These are phyloP conservation scores for Hymenopus coronatus DNA, from an alignment of 2,888 invertebrate genomes.

Conservation along the genomic window DNA sequence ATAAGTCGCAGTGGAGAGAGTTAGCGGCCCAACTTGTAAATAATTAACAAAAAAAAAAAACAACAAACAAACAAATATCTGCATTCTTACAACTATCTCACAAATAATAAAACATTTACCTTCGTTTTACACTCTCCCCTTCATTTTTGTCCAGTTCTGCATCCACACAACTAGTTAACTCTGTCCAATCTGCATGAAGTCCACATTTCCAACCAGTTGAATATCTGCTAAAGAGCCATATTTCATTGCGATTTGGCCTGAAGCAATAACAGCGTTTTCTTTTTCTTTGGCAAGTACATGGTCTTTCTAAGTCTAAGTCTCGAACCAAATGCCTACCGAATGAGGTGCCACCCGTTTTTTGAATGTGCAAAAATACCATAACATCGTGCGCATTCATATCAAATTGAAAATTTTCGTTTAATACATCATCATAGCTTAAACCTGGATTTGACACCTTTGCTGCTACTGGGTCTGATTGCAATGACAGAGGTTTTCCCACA, in stretches of 20 bases:
- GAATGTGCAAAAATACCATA: slow-evolving; percentile 96
- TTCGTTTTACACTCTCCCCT: slow-evolving; percentile 71
- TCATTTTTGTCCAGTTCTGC: slow-evolving; percentile 88
- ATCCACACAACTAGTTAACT: slow-evolving; percentile 89
- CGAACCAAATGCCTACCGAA: slow-evolving; percentile 96
- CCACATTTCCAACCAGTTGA: slow-evolving; percentile 99
- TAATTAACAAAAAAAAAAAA: too few species aligned
- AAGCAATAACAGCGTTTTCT: slow-evolving; percentile 90
- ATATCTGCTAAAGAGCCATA: slow-evolving; percentile 96
- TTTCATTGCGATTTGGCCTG: slow-evolving; percentile 87
- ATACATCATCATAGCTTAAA: slow-evolving; percentile 80
- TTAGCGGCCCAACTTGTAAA: too few species aligned
- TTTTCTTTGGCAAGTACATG: slow-evolving; percentile 88
- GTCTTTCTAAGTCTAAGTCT: slow-evolving; percentile 87
- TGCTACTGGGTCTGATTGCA: slow-evolving; percentile 38
- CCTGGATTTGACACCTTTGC: slow-evolving; percentile 47
- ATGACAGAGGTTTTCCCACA: slow-evolving; percentile 52
- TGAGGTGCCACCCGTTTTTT: slow-evolving; percentile 97
- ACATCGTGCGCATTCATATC: slow-evolving; percentile 93
- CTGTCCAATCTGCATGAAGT: slow-evolving; percentile 97
- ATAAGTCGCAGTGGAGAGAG: too few species aligned
- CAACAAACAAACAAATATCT: too few species aligned
- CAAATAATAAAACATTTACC: slow-evolving; percentile 42
- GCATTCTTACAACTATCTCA: not conserved
- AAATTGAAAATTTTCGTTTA: slow-evolving; percentile 83